Evolutionary conservation across 2,888 invertebrate genomes (phyloP).

Genomic region (Machimus rusticus): DNA sequence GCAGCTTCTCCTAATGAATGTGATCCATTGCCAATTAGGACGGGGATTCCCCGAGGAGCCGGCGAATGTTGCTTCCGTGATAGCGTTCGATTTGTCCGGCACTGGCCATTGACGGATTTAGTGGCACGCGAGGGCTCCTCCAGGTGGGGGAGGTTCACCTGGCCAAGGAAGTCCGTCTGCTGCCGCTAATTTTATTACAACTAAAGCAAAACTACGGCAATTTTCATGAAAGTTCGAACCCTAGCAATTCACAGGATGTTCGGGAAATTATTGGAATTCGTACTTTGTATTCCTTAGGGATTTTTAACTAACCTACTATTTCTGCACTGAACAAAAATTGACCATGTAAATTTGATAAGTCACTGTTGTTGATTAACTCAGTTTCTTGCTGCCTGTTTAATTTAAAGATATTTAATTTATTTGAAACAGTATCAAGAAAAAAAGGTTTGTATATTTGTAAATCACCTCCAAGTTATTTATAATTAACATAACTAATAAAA

Average conservation of each 20-base stretch:
- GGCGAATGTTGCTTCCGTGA: constrained; percentile 32
- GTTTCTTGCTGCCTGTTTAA: too few species aligned
- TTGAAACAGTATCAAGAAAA: too few species aligned
- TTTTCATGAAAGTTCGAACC: neutral
- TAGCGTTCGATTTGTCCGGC: constrained; percentile 30
- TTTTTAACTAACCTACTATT: too few species aligned
- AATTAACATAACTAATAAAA: too few species aligned
- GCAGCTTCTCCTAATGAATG: constrained; percentile 30
- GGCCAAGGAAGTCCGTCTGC: neutral
- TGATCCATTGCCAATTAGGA: constrained; percentile 34
- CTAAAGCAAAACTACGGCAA: neutral
- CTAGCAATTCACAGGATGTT: neutral
- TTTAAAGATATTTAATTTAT: too few species aligned
- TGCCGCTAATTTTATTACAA: neutral
- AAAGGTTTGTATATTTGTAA: too few species aligned
- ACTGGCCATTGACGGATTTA: constrained; percentile 25
- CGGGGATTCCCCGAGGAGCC: neutral
- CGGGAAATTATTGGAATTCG: neutral
- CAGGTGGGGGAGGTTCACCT: neutral
- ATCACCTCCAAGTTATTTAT: too few species aligned
- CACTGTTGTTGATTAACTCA: too few species aligned
- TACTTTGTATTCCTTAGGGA: neutral
- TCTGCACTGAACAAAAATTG: too few species aligned
- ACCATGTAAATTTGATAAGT: too few species aligned
- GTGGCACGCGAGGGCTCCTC: neutral